A percentile compares a stretch with the other conserved stretches of the same genome.
These are phyloP conservation scores for Microchirus variegatus DNA, from an alignment of 2,797 vertebrate genomes.

Conservation along the genomic window DNA sequence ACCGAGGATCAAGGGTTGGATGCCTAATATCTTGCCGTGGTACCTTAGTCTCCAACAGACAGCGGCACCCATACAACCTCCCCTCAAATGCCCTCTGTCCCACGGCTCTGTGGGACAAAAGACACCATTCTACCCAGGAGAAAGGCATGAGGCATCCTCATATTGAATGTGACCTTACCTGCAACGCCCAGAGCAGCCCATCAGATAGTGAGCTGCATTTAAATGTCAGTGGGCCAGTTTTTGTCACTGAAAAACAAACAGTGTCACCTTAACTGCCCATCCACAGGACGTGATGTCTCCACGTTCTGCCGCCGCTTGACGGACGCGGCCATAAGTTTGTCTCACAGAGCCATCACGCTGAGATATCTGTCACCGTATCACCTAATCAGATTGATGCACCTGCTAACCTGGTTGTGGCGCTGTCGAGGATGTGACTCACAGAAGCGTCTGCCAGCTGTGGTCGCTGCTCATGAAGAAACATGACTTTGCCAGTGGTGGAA, in stretches of 20 bases:
- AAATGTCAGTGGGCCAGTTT: constrained; percentile 55
- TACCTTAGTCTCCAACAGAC: constrained; percentile 34
- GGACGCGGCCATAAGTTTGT: background rate
- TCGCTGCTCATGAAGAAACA: background rate
- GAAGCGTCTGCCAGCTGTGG: constrained; percentile 8
- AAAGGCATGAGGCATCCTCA: constrained; percentile 68
- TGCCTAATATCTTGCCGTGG: constrained; percentile 36
- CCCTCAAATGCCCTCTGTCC: constrained; percentile 24
- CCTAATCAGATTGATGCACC: constrained; percentile 26
- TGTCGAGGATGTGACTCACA: constrained; percentile 13
- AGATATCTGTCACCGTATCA: background rate
- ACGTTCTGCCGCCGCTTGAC: constrained; percentile 13
- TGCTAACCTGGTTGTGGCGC: constrained; percentile 26
- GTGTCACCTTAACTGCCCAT: constrained; percentile 41
- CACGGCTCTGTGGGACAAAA: constrained; percentile 60
- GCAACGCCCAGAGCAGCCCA: constrained; percentile 39
- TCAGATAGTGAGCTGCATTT: constrained; percentile 64
- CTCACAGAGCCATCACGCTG: background rate
- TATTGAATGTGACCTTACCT: constrained; percentile 43
- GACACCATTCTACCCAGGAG: constrained; percentile 52
- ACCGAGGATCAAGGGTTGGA: constrained; percentile 38
- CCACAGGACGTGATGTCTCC: constrained; percentile 1
- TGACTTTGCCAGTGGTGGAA: constrained; percentile 1
- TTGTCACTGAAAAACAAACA: constrained; percentile 61
- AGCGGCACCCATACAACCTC: constrained; percentile 34